A percentile compares a stretch with the other conserved stretches of the same genome.
Evolutionary conservation across 2,113 vertebrate genomes (phyloP).

Genomic region (Pangasianodon hypophthalmus): DNA sequence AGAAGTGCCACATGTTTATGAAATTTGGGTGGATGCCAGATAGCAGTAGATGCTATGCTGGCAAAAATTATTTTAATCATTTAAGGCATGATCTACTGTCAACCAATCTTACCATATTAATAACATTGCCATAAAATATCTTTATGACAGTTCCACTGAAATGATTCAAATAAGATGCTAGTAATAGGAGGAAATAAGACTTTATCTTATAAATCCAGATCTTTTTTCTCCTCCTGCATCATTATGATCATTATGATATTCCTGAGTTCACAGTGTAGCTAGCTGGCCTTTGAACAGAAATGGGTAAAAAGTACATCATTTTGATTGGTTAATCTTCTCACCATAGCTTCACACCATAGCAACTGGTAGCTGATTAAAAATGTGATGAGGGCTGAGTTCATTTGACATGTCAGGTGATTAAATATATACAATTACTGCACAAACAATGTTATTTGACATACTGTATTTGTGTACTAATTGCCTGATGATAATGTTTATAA

Average conservation of each 20-base stretch:
- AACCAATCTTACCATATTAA: not conserved
- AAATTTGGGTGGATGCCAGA: not conserved
- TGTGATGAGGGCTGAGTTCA: not conserved
- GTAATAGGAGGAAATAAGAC: not conserved
- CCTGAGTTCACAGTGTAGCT: not conserved
- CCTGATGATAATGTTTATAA: not conserved
- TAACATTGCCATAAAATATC: not conserved
- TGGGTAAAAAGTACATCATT: not conserved
- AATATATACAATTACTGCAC: not conserved
- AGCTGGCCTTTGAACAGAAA: not conserved
- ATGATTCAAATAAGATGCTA: not conserved
- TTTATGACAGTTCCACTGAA: not conserved
- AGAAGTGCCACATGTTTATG: not conserved
- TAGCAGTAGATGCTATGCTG: not conserved
- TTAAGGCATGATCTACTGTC: not conserved
- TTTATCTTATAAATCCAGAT: not conserved
- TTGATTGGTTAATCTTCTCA: not conserved
- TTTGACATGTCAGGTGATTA: not conserved
- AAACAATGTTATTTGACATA: not conserved
- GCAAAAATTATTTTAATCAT: not conserved
- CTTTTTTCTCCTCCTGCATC: not conserved
- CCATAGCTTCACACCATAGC: not conserved
- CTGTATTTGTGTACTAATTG: not conserved
- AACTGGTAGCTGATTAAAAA: not conserved
- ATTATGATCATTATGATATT: not conserved